Conservation (phyloP, 2,888 invertebrate species). For the Drosophila subquinaria region DNA sequence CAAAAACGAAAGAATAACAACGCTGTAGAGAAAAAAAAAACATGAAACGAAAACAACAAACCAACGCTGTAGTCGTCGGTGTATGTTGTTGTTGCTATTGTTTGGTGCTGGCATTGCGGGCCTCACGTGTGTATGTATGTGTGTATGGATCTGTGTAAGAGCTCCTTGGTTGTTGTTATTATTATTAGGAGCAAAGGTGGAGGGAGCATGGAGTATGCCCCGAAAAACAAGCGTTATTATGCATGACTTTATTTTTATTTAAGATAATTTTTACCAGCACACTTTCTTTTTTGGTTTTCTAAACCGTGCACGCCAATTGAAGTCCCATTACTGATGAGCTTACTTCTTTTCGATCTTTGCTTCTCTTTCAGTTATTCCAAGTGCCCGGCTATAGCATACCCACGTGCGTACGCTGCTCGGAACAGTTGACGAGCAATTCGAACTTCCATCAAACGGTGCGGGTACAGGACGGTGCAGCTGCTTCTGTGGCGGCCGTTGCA, state of each 20-base stretch:
- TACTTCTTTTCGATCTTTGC: constrained; percentile 14
- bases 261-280: constrained; percentile 32
- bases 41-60: constrained; percentile 64
- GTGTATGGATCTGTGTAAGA: constrained; percentile 32
- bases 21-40: constrained; percentile 57
- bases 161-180: constrained; percentile 54
- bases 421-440: constrained; percentile 84
- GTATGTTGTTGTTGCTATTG: constrained; percentile 44
- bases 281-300: constrained; percentile 44
- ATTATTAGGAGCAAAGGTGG: constrained; percentile 46
- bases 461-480: constrained; percentile 65
- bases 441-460: constrained; percentile 84
- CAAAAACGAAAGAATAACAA: constrained; percentile 65
- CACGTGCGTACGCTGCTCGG: constrained; percentile 86
- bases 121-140: constrained; percentile 29
- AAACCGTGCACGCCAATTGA: constrained; percentile 28
- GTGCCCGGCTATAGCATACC: constrained; percentile 86
- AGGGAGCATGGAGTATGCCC: constrained; percentile 27
- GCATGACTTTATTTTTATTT: constrained; percentile 28
- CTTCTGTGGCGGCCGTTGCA: constrained; percentile 73
- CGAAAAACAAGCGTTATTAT: constrained; percentile 39
- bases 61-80: constrained; percentile 42
- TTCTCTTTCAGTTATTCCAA: constrained; percentile 84
- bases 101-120: constrained; percentile 48
- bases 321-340: constrained; percentile 41